These are phyloP conservation scores for Lepilemur septentrionalis DNA, from an alignment of 2,797 vertebrate species.

Conservation along the genomic window DNA sequence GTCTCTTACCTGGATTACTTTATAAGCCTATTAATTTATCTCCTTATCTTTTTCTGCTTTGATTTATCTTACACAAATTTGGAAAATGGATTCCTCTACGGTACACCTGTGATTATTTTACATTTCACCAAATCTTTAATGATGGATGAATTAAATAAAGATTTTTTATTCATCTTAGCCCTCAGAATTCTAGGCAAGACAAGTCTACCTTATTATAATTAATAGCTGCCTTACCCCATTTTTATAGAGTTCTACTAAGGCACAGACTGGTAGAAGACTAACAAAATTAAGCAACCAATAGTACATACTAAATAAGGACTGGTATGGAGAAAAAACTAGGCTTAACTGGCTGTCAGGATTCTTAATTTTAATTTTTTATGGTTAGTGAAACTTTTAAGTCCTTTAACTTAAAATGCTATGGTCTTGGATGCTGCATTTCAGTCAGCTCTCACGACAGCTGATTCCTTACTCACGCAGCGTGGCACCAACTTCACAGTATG, in stretches of 20 bases:
- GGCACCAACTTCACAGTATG: background rate
- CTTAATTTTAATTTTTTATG: background rate
- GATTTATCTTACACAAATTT: background rate
- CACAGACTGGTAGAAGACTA: background rate
- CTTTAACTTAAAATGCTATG: background rate
- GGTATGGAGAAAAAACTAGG: background rate
- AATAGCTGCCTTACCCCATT: background rate
- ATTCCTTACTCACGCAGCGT: background rate
- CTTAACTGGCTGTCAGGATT: background rate
- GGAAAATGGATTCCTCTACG: background rate
- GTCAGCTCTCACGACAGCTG: background rate
- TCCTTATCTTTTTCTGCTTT: background rate
- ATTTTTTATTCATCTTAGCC: background rate
- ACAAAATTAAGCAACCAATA: background rate
- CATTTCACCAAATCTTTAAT: slow-evolving; percentile 3
- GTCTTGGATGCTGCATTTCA: background rate
- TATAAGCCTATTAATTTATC: background rate
- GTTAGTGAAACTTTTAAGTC: background rate
- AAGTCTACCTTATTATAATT: background rate
- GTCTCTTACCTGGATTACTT: background rate
- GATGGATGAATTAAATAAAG: background rate
- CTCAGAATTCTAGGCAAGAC: background rate
- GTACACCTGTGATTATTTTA: background rate
- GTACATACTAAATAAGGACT: background rate
- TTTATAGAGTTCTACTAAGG: background rate